phyloP scores from a whole-genome alignment of 2,797 vertebrate species.

The Etheostoma perlongum region DNA sequence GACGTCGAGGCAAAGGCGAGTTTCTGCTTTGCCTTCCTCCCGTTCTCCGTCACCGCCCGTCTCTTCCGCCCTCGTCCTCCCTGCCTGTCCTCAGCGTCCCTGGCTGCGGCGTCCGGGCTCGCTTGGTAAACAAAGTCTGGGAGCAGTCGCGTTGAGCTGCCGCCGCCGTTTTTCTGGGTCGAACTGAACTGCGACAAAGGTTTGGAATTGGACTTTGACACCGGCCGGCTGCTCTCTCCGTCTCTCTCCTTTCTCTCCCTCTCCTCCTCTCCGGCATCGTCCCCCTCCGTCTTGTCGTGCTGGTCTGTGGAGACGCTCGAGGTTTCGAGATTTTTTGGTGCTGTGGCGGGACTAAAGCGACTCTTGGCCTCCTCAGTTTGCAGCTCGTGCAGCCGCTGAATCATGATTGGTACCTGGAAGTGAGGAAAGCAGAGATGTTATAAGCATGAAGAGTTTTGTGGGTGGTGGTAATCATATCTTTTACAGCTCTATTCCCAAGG shows the following conservation, averaged over 20 bases:
- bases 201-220: neutral
- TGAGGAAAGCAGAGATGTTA: no score
- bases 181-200: constrained; percentile 69
- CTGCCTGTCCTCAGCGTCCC: constrained; percentile 58
- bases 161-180: constrained; percentile 83
- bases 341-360: constrained; percentile 77
- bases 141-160: constrained; percentile 75
- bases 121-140: constrained; percentile 78
- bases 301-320: constrained; percentile 7
- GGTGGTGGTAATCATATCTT: no score
- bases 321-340: constrained; percentile 35
- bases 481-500: no score
- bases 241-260: constrained; percentile 1
- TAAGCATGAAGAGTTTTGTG: no score
- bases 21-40: constrained; percentile 92
- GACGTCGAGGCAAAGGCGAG: constrained; percentile 80
- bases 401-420: constrained; percentile 91
- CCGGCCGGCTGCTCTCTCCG: neutral
- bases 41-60: constrained; percentile 82
- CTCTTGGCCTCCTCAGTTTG: constrained; percentile 85
- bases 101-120: constrained; percentile 18
- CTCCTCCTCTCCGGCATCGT: neutral
- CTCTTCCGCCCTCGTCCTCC: constrained; percentile 58
- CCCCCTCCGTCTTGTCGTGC: neutral
- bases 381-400: constrained; percentile 89